These are phyloP conservation scores for Oscheius sp. DNA, from an alignment of 2,888 invertebrate genomes.

Conservation along the genomic window DNA sequence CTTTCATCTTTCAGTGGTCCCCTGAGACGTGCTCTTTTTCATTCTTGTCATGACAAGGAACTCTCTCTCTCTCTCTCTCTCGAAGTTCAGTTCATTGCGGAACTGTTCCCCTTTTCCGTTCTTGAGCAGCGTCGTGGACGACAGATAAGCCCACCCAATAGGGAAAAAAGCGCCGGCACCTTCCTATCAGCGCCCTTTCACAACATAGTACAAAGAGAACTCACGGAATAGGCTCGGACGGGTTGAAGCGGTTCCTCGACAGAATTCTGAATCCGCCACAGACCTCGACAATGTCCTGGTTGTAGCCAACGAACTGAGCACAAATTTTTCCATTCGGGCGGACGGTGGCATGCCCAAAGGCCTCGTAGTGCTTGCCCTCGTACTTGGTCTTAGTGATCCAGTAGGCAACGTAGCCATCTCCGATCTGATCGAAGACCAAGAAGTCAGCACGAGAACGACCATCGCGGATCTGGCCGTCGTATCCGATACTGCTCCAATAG, in stretches of 20 bases:
- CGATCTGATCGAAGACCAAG: conserved; percentile 48
- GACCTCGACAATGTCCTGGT: conserved; percentile 51
- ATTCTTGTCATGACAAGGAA: background rate
- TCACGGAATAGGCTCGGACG: conserved; percentile 46
- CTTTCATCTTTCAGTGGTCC: too few relatives aligned
- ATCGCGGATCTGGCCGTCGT: conserved; percentile 53
- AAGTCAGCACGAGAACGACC: conserved; percentile 55
- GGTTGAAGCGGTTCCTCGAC: conserved; percentile 44
- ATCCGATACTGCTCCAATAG: conserved; percentile 62
- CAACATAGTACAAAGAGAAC: conserved; percentile 6
- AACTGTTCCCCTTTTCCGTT: background rate
- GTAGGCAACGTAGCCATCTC: conserved; percentile 54
- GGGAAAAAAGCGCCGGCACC: background rate
- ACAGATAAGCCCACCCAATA: background rate
- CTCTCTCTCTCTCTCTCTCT: background rate
- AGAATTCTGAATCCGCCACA: conserved; percentile 65
- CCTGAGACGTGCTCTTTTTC: too few relatives aligned
- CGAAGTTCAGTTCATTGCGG: background rate
- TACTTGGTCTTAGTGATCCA: conserved; percentile 60
- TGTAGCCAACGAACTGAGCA: conserved; percentile 57
- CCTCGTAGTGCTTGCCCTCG: conserved; percentile 54
- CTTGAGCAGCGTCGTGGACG: too few relatives aligned
- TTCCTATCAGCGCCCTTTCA: conserved; percentile 1
- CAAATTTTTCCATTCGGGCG: conserved; percentile 43
- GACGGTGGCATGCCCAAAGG: conserved; percentile 59